These are phyloP conservation scores for Trachemys scripta DNA, from an alignment of 2,113 vertebrate genomes.

Conservation along the genomic window DNA sequence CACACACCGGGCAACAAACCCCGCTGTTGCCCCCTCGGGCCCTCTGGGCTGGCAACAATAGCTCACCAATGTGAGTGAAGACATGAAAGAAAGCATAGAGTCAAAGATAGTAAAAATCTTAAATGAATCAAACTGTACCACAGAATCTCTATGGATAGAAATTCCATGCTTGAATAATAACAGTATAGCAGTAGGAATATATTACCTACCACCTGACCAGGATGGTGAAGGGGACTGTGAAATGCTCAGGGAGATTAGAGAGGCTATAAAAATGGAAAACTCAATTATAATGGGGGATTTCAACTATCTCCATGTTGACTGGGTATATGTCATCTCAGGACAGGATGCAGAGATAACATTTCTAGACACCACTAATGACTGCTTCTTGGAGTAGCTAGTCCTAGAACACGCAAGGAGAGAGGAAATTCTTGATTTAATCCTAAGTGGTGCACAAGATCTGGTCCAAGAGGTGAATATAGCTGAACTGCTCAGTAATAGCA, in stretches of 20 bases:
- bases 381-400: neutral
- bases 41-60: neutral
- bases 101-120: neutral
- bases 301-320: neutral
- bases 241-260: neutral
- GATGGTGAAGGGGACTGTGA: neutral
- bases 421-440: neutral
- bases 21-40: too few species aligned
- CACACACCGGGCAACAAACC: too few species aligned
- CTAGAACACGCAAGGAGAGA: neutral
- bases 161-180: neutral
- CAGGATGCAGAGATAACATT: neutral
- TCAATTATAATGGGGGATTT: neutral
- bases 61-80: neutral
- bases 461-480: neutral
- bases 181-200: neutral
- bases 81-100: neutral
- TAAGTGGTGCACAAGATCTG: neutral
- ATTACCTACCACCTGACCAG: neutral
- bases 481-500: neutral
- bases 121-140: neutral
- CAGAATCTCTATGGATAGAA: neutral
- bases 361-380: neutral
- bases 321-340: neutral
- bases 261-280: neutral